Base-by-base conservation (phyloP, 2,888 invertebrate genomes). In the Matsumyia berberina region DNA sequence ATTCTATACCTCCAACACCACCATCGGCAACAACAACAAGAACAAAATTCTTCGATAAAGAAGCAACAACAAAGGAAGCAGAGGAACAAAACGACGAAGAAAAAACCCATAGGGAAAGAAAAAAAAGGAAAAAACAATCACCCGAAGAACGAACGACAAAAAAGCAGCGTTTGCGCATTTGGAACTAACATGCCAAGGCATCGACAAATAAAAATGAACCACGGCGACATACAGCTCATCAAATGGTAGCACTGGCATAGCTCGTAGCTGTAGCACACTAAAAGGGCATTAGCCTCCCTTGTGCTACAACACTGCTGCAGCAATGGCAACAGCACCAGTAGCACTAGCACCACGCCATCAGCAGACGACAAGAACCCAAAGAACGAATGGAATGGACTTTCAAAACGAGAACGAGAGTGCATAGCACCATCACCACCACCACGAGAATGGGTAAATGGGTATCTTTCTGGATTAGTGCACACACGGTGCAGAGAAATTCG, bases 151-250 rank as follows among this genome's bases (percentile, higher is more conserved):
- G 24, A 44, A 58, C 62, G 15, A 37, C 4, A 70, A 66, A 74
- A 79, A 66, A 49, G 64, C 82, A 85, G 80, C 55, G 85, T 85
- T 70, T 85, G 85, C 85, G 85, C 85, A 85, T 85, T 85, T 79
- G 51, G 17, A 62, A 17, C 35, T 60, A 66, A 62, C 31, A 49
- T 49, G 67, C 53, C 46, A 77, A 39, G 33, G 29, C 60, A 72
- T 44, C 44, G 57, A 58, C 73, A 79, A 83, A 79, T 72, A 51
- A 74, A 74, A 79, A 69, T 37, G 46, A 80, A 62, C 70, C 70
- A 78, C 78, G 62, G 31, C 70, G 70, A 55, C 78, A 64, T 29
- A 53, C 58, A 70, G 62, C 76, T 82, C 81, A 76, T 82, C 76
- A 82, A 82, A 62, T 76, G 76, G 76, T 66, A 66, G 64, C 67